Evolutionary conservation across 1,140 invertebrate genomes (phyloP).

Genomic region (Platorchestia sp.): DNA sequence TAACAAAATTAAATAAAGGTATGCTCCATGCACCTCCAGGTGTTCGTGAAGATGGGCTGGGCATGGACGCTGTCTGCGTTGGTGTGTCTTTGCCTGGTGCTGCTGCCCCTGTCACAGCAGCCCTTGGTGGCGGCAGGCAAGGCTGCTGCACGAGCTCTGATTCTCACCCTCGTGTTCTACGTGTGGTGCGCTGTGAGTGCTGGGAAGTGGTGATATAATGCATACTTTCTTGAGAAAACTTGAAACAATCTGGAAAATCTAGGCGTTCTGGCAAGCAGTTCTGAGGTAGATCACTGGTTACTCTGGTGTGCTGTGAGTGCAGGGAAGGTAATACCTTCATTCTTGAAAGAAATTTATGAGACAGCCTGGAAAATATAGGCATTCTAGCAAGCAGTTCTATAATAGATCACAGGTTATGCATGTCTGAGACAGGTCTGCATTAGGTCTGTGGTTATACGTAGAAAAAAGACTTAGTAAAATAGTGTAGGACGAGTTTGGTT

Average conservation of each 20-base stretch:
- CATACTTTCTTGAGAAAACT: not conserved
- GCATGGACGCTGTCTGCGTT: constrained; percentile 20
- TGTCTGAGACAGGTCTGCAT: too few species aligned
- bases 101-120: not conserved
- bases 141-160: not conserved
- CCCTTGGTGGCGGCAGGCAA: not conserved
- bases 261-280: not conserved
- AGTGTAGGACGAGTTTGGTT: too few species aligned
- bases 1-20: too few species aligned
- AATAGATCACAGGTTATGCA: too few species aligned
- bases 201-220: not conserved
- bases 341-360: too few species aligned
- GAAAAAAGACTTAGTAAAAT: too few species aligned
- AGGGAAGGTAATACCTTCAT: too few species aligned
- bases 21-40: not conserved
- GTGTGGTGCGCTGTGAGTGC: constrained; percentile 33
- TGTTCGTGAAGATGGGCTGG: constrained; percentile 47
- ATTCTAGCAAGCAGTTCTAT: too few species aligned
- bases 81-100: not conserved
- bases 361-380: too few species aligned
- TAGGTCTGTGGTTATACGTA: too few species aligned
- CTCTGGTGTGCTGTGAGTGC: too few species aligned
- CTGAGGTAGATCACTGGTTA: too few species aligned
- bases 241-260: not conserved
- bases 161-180: constrained; percentile 17